These are phyloP conservation scores for Bombus breviceps DNA, from an alignment of 1,140 invertebrate genomes.

Conservation along the genomic window DNA sequence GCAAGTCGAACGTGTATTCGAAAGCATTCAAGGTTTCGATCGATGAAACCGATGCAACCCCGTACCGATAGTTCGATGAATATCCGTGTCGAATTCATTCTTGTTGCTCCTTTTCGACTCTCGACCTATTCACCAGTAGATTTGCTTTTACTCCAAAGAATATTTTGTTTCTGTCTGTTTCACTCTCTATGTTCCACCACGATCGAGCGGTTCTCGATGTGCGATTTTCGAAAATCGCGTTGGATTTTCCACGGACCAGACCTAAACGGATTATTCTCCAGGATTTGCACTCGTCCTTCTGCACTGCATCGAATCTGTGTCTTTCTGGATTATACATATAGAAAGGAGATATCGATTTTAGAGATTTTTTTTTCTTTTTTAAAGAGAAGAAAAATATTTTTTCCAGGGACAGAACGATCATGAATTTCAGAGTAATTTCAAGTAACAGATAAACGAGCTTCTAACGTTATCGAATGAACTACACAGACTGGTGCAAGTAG, in stretches of 20 bases:
- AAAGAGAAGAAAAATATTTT: too few relatives aligned
- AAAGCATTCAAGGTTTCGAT: not conserved
- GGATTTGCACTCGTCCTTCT: not conserved
- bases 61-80: conserved; percentile 5
- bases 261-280: not conserved
- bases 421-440: too few relatives aligned
- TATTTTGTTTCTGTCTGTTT: not conserved
- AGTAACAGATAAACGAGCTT: too few relatives aligned
- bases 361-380: too few relatives aligned
- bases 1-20: conserved; percentile 9
- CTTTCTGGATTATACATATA: not conserved
- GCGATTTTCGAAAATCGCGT: not conserved
- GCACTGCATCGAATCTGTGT: not conserved
- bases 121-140: not conserved
- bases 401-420: too few relatives aligned
- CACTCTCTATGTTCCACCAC: too few relatives aligned
- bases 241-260: not conserved
- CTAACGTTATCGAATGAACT: too few relatives aligned
- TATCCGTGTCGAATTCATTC: not conserved
- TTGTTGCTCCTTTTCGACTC: not conserved
- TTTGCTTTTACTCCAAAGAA: not conserved
- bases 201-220: not conserved
- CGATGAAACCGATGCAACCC: conserved; percentile 13
- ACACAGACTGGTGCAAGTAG: too few relatives aligned
- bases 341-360: not conserved